These are phyloP conservation scores for Meiosimyza platycephala DNA, from an alignment of 2,888 invertebrate genomes.

Conservation along the genomic window DNA sequence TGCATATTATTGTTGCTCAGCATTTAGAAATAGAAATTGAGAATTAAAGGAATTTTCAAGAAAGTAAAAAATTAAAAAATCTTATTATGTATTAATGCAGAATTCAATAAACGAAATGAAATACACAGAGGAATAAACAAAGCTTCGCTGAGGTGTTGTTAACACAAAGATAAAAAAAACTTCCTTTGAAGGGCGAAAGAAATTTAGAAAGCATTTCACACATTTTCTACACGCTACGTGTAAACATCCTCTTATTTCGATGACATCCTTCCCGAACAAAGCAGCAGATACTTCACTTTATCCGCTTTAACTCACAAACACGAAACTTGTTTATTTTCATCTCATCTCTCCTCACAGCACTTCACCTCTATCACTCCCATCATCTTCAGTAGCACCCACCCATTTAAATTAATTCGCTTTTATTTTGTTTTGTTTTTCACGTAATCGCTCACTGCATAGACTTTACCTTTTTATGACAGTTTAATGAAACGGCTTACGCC, in stretches of 20 bases:
- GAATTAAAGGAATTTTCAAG: too few relatives aligned
- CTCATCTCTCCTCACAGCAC: background rate
- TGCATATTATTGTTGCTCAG: too few relatives aligned
- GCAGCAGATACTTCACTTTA: background rate
- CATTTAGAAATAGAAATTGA: too few relatives aligned
- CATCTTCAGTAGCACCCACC: background rate
- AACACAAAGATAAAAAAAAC: too few relatives aligned
- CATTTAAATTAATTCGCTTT: constrained; percentile 28
- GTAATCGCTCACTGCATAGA: constrained; percentile 3
- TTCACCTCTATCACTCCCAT: background rate
- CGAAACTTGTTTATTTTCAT: background rate
- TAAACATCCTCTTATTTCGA: background rate
- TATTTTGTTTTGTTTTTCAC: constrained; percentile 9
- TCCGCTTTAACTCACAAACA: too few relatives aligned
- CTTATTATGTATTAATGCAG: too few relatives aligned
- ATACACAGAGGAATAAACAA: too few relatives aligned
- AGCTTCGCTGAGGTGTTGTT: too few relatives aligned
- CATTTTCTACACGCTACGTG: background rate
- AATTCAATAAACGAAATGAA: too few relatives aligned
- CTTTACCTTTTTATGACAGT: background rate
- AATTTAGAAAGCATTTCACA: too few relatives aligned
- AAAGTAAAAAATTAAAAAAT: too few relatives aligned
- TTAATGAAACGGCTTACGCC: background rate
- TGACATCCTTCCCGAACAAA: background rate
- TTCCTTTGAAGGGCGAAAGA: too few relatives aligned